Conservation (phyloP, 2,797 vertebrate species). For the Hydrolagus colliei region DNA sequence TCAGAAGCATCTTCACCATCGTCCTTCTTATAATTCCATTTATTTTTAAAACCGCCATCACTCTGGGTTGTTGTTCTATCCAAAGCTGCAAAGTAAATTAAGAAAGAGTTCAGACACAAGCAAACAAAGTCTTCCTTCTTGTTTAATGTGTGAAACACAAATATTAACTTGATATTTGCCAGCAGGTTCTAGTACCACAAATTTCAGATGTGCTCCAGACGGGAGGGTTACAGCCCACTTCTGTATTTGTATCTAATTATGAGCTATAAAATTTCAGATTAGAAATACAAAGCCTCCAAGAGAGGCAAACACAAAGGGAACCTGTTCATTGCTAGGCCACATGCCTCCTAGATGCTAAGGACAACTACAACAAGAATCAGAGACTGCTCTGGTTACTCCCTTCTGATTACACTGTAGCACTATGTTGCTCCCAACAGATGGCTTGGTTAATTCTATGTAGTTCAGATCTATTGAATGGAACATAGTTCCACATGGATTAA, state of each 20-base stretch:
- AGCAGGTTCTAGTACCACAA: not conserved
- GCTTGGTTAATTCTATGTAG: no score
- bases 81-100: slow-evolving; percentile 78
- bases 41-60: slow-evolving; percentile 88
- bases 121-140: not conserved
- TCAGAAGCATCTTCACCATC: slow-evolving; percentile 58
- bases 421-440: not conserved
- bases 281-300: not conserved
- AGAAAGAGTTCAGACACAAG: not conserved
- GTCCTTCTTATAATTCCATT: slow-evolving; percentile 81
- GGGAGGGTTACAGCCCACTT: not conserved
- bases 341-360: not conserved
- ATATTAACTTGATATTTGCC: not conserved
- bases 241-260: not conserved
- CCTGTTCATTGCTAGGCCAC: not conserved
- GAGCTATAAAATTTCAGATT: no score
- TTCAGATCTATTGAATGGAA: no score
- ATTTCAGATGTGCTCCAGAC: not conserved
- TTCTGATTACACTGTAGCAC: not conserved
- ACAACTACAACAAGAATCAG: not conserved
- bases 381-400: not conserved
- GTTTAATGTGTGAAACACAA: not conserved
- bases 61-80: slow-evolving; percentile 76
- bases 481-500: not conserved
- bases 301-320: not conserved